phyloP scores from a whole-genome alignment of 2,797 vertebrate genomes.

The Neosilurus mollespiculum region DNA sequence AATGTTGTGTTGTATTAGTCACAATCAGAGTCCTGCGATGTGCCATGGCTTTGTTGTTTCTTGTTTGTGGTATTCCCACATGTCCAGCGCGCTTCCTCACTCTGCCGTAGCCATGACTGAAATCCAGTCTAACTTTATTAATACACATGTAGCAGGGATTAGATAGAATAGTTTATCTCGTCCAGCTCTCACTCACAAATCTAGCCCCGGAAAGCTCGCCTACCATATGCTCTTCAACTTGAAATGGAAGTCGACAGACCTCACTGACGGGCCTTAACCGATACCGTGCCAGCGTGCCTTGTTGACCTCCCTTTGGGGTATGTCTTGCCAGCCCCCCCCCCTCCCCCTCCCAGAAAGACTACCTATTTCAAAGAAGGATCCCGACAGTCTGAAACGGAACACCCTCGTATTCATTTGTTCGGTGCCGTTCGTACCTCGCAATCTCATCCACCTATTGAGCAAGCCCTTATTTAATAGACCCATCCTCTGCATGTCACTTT shows the following conservation, averaged over 20 bases:
- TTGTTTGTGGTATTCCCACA: constrained; percentile 24
- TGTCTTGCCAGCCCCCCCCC: constrained; percentile 42
- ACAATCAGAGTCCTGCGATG: neutral
- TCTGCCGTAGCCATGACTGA: neutral
- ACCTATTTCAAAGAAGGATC: constrained; percentile 46
- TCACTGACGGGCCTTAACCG: constrained; percentile 63
- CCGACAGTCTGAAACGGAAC: constrained; percentile 42
- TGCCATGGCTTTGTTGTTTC: constrained; percentile 3
- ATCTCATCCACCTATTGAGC: constrained; percentile 34
- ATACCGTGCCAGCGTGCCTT: constrained; percentile 65
- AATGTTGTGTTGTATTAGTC: constrained; percentile 28
- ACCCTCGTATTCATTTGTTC: constrained; percentile 45
- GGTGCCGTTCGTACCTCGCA: constrained; percentile 41
- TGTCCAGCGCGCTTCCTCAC: constrained; percentile 54
- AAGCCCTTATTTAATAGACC: constrained; percentile 50
- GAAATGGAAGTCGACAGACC: constrained; percentile 66
- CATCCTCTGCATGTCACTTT: constrained; percentile 36
- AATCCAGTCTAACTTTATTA: neutral
- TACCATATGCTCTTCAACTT: constrained; percentile 56
- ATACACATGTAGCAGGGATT: neutral
- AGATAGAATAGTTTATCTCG: neutral
- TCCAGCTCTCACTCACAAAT: neutral
- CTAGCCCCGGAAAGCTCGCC: constrained; percentile 10
- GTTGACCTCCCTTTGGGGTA: constrained; percentile 42
- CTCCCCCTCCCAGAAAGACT: constrained; percentile 44